A percentile compares a stretch with the other conserved stretches of the same genome.
Evolutionary conservation across 1,140 invertebrate genomes (phyloP).

Genomic region (Whitmania pigra): DNA sequence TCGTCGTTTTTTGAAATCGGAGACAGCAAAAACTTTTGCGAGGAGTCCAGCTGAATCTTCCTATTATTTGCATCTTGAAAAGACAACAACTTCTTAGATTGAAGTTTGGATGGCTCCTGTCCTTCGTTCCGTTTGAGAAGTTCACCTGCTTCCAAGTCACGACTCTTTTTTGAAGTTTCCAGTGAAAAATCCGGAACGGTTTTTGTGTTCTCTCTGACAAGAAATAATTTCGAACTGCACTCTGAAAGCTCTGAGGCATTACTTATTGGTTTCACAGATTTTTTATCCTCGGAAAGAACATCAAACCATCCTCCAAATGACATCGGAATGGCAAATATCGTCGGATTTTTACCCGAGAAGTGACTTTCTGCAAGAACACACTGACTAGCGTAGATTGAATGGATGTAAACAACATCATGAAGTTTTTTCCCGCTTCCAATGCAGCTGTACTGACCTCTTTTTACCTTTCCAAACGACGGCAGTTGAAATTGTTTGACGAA

Average conservation of each 20-base stretch:
- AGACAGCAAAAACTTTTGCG: not conserved
- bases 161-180: slow-evolving; percentile 2
- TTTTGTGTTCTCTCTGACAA: not conserved
- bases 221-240: not conserved
- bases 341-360: not conserved
- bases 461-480: not conserved
- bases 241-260: not conserved
- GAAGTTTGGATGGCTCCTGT: not conserved
- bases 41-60: not conserved
- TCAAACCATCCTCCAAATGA: slow-evolving; percentile 3
- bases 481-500: not conserved
- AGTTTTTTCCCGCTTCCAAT: not conserved
- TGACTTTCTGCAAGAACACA: not conserved
- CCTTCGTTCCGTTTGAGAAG: not conserved
- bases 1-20: not conserved
- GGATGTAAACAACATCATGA: not conserved
- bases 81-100: no score
- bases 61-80: not conserved
- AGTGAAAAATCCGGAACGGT: not conserved
- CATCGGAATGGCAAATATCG: not conserved
- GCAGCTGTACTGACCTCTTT: not conserved
- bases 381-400: not conserved
- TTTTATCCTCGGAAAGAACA: not conserved
- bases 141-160: not conserved
- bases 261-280: not conserved